Conservation (phyloP, 2,888 invertebrate species). For the Lochmaea crataegi region DNA sequence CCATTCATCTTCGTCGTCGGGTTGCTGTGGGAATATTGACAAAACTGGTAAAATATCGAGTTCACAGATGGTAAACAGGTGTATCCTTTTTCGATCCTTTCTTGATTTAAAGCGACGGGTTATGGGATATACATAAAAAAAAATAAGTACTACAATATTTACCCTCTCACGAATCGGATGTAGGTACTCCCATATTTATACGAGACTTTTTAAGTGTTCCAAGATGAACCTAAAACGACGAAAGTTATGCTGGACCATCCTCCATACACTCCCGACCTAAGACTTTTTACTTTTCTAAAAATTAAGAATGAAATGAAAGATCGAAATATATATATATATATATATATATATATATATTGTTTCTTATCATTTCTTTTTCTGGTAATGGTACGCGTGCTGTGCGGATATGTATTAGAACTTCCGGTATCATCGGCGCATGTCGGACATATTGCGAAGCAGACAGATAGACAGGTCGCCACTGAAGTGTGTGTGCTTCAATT, state of each 20-base stretch:
- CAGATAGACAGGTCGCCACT: constrained; percentile 5
- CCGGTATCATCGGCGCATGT: constrained; percentile 11
- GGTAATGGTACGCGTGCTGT: constrained; percentile 6
- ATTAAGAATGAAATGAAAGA: too few species aligned
- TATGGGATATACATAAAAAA: neutral
- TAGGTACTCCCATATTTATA: constrained; percentile 45
- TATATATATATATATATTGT: too few species aligned
- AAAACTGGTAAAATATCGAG: constrained; percentile 44
- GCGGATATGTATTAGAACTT: constrained; percentile 5
- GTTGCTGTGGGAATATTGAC: constrained; percentile 49
- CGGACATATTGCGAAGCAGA: constrained; percentile 9
- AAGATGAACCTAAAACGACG: too few species aligned
- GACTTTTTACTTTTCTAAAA: too few species aligned
- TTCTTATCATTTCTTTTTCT: neutral
- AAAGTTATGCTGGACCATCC: too few species aligned
- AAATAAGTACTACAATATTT: constrained; percentile 46
- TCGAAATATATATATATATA: too few species aligned
- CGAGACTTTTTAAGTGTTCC: too few species aligned
- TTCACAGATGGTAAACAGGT: constrained; percentile 49
- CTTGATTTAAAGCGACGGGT: constrained; percentile 45
- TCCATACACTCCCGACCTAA: too few species aligned
- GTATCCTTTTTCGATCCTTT: constrained; percentile 50
- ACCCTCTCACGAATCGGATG: constrained; percentile 54
- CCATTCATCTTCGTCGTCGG: constrained; percentile 5
- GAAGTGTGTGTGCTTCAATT: neutral